phyloP scores from a whole-genome alignment of 2,113 vertebrate genomes.

The Protomyctophum bolini region DNA sequence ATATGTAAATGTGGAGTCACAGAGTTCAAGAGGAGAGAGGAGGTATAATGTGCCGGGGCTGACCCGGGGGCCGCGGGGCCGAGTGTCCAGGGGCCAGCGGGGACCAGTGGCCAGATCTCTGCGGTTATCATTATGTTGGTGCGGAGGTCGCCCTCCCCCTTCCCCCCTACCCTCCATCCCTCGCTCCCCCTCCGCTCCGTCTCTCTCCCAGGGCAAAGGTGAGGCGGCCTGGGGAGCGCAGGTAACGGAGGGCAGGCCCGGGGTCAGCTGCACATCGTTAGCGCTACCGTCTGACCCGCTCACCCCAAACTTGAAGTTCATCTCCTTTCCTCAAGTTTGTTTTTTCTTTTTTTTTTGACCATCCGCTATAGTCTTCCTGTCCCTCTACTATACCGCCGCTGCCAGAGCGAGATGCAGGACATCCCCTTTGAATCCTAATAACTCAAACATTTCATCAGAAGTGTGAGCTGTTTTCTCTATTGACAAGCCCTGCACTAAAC shows the following conservation, averaged over 20 bases:
- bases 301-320: conserved; percentile 61
- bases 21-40: conserved; percentile 72
- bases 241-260: conserved; percentile 59
- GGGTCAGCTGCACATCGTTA: conserved; percentile 71
- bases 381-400: conserved; percentile 27
- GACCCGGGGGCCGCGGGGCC: conserved; percentile 73
- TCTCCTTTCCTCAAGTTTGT: conserved; percentile 43
- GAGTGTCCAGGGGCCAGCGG: conserved; percentile 77
- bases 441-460: conserved; percentile 19
- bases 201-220: conserved; percentile 80
- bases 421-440: conserved; percentile 59
- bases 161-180: conserved; percentile 22
- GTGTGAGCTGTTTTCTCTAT: neutral
- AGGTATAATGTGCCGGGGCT: conserved; percentile 78
- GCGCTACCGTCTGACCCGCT: conserved; percentile 67
- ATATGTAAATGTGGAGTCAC: conserved; percentile 81
- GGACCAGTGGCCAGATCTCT: conserved; percentile 74
- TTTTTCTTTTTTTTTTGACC: too few species aligned
- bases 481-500: too few species aligned
- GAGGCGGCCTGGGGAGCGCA: conserved; percentile 69
- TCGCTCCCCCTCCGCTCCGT: conserved; percentile 65
- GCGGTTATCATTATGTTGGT: conserved; percentile 77
- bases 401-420: conserved; percentile 25
- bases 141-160: conserved; percentile 74
- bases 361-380: conserved; percentile 16